These are phyloP conservation scores for Oreortyx pictus DNA, from an alignment of 2,797 vertebrate species.

Conservation along the genomic window DNA sequence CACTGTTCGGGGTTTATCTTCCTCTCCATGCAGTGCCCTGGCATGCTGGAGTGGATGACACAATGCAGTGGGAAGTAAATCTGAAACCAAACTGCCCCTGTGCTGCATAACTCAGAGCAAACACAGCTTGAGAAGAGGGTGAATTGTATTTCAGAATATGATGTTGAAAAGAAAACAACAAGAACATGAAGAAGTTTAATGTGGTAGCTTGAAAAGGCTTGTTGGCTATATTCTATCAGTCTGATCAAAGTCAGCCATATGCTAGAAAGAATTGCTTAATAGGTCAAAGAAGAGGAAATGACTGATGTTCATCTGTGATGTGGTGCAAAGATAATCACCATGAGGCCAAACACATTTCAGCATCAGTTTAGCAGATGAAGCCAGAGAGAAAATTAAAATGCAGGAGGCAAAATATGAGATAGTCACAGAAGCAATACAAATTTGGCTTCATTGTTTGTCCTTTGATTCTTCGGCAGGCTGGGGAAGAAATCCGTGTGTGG, in stretches of 20 bases:
- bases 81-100: conserved; percentile 6
- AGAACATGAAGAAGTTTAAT: not conserved
- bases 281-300: conserved; percentile 17
- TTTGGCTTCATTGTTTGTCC: conserved; percentile 29
- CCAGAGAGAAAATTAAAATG: conserved; percentile 50
- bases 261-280: not conserved
- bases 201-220: not conserved
- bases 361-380: conserved; percentile 16
- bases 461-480: conserved; percentile 11
- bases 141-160: conserved; percentile 1
- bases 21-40: not conserved
- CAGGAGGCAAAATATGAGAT: not conserved
- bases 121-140: not conserved
- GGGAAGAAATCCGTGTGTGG: not conserved
- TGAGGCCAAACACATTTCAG: not conserved
- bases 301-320: not conserved
- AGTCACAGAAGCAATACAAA: conserved; percentile 18
- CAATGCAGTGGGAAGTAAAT: conserved; percentile 7
- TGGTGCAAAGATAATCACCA: conserved; percentile 5
- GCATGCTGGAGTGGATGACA: not conserved
- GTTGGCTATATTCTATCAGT: not conserved
- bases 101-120: conserved; percentile 9
- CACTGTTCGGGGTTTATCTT: not conserved
- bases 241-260: conserved; percentile 8
- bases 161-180: not conserved